A percentile compares a stretch with the other conserved stretches of the same genome.
Conservation (phyloP, 2,888 invertebrate genomes). For the Spilarctia lutea region DNA sequence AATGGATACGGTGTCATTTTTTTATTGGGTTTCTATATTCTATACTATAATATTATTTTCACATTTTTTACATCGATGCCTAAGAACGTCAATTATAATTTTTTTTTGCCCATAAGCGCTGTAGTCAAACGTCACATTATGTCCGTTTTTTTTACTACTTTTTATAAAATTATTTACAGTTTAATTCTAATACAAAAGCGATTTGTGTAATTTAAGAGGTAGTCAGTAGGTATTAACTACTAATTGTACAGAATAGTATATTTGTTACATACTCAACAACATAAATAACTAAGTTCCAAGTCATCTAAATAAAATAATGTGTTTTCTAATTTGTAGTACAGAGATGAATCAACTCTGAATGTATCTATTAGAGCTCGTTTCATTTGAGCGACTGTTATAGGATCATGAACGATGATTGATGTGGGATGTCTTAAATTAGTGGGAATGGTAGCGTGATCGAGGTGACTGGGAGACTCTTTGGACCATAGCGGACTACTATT, state of each 20-base stretch:
- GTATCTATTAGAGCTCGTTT: neutral
- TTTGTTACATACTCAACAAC: neutral
- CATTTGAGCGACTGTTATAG: neutral
- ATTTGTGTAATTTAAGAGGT: neutral
- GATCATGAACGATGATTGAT: conserved; percentile 4
- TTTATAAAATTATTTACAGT: neutral
- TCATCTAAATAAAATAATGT: neutral
- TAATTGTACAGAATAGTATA: neutral
- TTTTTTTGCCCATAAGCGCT: neutral
- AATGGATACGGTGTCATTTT: conserved; percentile 60
- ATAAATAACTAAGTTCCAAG: neutral
- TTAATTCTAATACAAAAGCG: neutral
- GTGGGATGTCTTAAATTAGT: neutral
- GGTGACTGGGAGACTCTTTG: neutral
- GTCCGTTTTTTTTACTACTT: neutral
- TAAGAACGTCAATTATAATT: neutral
- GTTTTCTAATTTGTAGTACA: neutral
- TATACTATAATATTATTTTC: neutral
- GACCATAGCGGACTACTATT: neutral
- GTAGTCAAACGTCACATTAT: neutral
- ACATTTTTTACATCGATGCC: neutral
- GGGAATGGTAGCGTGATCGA: neutral
- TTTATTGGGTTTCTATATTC: conserved; percentile 30
- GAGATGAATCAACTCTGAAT: neutral
- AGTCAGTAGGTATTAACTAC: neutral